Evolutionary conservation across 1,140 invertebrate genomes (phyloP).

Genomic region (Choristoneura fumiferana): DNA sequence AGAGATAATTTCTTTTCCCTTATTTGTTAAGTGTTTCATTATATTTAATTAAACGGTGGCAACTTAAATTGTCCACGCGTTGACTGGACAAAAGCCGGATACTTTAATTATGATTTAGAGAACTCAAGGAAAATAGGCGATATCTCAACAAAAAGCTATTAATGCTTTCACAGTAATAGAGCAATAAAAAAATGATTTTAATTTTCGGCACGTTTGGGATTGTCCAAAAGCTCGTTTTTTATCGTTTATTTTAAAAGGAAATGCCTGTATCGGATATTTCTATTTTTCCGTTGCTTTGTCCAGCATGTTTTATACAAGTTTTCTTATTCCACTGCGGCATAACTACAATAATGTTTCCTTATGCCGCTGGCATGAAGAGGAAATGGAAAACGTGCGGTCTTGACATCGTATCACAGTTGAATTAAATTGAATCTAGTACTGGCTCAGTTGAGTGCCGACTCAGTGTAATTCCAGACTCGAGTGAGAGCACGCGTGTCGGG

Average conservation of each 20-base stretch:
- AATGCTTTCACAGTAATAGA: no score
- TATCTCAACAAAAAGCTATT: no score
- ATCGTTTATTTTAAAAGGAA: background rate
- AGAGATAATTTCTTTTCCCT: no score
- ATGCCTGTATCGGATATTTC: background rate
- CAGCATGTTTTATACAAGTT: background rate
- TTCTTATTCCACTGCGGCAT: slow-evolving; percentile 30
- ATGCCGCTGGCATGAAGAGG: slow-evolving; percentile 7
- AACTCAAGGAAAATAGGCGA: no score
- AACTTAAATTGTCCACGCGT: no score
- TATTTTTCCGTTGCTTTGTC: background rate
- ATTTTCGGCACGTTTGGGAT: background rate
- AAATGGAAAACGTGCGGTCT: slow-evolving; percentile 35
- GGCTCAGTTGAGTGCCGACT: slow-evolving; percentile 26
- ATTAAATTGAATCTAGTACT: slow-evolving; percentile 2
- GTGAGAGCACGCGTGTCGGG: slow-evolving; percentile 38
- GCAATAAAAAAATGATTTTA: background rate
- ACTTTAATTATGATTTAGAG: no score
- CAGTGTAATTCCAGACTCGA: slow-evolving; percentile 54
- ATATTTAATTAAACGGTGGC: no score
- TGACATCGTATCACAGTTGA: slow-evolving; percentile 4
- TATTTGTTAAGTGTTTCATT: no score
- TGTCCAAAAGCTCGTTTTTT: slow-evolving; percentile 1
- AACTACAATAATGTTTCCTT: slow-evolving; percentile 11
- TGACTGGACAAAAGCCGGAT: no score